These are phyloP conservation scores for Callyntrura guangdongensis DNA, from an alignment of 2,888 invertebrate genomes.

Conservation along the genomic window DNA sequence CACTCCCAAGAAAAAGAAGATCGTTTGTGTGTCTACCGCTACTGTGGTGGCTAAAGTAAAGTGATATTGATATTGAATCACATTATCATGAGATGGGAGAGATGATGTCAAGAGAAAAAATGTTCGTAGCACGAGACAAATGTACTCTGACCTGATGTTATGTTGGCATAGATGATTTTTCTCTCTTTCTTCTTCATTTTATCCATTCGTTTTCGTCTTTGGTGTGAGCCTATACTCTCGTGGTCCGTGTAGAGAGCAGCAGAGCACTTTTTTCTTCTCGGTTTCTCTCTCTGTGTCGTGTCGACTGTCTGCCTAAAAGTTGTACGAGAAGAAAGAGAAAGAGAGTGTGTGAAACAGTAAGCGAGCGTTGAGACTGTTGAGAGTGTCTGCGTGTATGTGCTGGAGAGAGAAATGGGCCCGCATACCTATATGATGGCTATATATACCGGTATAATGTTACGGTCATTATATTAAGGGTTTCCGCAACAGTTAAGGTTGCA, in stretches of 20 bases:
- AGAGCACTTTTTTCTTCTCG: slow-evolving; percentile 50
- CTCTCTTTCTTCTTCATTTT: slow-evolving; percentile 64
- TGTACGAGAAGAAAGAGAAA: slow-evolving; percentile 35
- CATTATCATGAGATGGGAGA: slow-evolving; percentile 83
- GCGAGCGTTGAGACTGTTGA: slow-evolving; percentile 23
- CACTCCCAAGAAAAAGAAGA: slow-evolving; percentile 44
- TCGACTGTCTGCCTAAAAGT: slow-evolving; percentile 54
- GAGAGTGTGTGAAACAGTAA: slow-evolving; percentile 42
- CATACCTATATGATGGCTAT: slow-evolving; percentile 49
- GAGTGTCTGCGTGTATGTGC: slow-evolving; percentile 45
- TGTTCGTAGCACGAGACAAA: slow-evolving; percentile 77
- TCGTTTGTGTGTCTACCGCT: slow-evolving; percentile 56
- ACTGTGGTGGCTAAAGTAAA: slow-evolving; percentile 73
- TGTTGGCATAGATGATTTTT: slow-evolving; percentile 79
- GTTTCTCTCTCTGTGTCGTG: slow-evolving; percentile 51
- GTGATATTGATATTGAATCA: slow-evolving; percentile 83
- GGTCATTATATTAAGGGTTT: slow-evolving; percentile 73
- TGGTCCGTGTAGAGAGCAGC: slow-evolving; percentile 5
- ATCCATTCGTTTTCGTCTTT: slow-evolving; percentile 26
- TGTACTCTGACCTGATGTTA: slow-evolving; percentile 80
- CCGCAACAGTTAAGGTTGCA: slow-evolving; percentile 73
- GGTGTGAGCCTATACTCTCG: slow-evolving; percentile 49
- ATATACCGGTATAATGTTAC: slow-evolving; percentile 70
- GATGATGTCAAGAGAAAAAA: slow-evolving; percentile 78
- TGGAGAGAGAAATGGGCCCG: slow-evolving; percentile 54